Percentiles rank a stretch among this genome's conserved stretches.
These are phyloP conservation scores for Bombycilla garrulus DNA, from an alignment of 2,113 vertebrate species.

Conservation along the genomic window DNA sequence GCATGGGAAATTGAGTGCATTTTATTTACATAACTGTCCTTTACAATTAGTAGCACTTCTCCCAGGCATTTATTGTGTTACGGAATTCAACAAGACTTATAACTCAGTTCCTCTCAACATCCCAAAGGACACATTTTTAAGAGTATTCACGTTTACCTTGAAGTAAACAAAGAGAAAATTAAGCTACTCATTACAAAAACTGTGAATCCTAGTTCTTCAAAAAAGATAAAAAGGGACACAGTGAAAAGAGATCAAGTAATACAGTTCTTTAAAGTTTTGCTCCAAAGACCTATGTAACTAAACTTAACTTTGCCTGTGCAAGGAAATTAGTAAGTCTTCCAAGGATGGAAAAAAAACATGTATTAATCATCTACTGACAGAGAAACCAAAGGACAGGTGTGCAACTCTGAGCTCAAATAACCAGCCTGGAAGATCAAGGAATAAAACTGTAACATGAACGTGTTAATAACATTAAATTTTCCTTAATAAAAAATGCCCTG, in stretches of 20 bases:
- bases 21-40: not conserved
- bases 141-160: not conserved
- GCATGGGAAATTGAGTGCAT: not conserved
- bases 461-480: not conserved
- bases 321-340: not conserved
- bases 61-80: not conserved
- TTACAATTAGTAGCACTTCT: not conserved
- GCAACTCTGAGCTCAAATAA: slow-evolving; percentile 1
- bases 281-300: not conserved
- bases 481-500: slow-evolving; percentile 20
- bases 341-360: not conserved
- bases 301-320: not conserved
- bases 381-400: slow-evolving; percentile 48
- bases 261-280: not conserved
- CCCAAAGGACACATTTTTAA: not conserved
- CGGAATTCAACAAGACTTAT: not conserved
- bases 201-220: not conserved
- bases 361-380: slow-evolving; percentile 26
- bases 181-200: not conserved
- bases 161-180: slow-evolving; percentile 1
- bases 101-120: not conserved
- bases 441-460: not conserved
- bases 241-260: not conserved
- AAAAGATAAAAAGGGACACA: not conserved
- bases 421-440: slow-evolving; percentile 26